Base-by-base conservation (phyloP, 2,888 invertebrate species). In the Cataglyphis albicans region DNA sequence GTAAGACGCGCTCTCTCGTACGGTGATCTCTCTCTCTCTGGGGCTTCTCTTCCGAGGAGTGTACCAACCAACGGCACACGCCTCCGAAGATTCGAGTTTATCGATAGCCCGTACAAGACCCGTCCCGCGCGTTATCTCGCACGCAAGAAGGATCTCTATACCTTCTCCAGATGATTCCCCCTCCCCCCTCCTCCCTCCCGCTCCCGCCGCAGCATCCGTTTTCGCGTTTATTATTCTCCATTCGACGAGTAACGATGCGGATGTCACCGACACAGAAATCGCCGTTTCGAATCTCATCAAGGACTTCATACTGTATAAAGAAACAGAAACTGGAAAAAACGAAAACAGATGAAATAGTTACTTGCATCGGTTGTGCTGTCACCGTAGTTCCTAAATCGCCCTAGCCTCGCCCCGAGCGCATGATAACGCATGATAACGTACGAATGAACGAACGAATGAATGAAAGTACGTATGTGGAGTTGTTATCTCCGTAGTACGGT, bases 301-400 rank as follows among this genome's bases (percentile, higher is more conserved):
- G 61, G 72, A 85, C 63, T 85, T 59, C 73, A 80, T 85, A 89
- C 41, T 88, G 88, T 86, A 87, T 90, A 86, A 88, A 88, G 76
- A 81, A 82, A 81, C 72, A 52, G 44, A 81, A 78, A 65, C 81
- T 35, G 78, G 76, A 84, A 35, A 35, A 35, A 84, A 68, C 86
- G 81, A 87, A 87, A 88, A 89, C 86, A 88, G 88, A 89, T 89
- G 91, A 93, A 93, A 94, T 93, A 94, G 94, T 94, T 94, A 94
- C 93, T 94, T 93, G 93, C 93, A 94, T 94, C 93, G 94, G 94
- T 94, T 94, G 94, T 94, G 94, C 94, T 94, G 93, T 93, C 93
- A 94, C 92, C 52, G 94, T 94, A 94, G 94, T 94, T 94, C 94
- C 94, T 94, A 94, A 94, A 92, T 94, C 94, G 94, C 92, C 94